Evolutionary conservation across 2,113 vertebrate genomes (phyloP).

Genomic region (Etheostoma spectabile): DNA sequence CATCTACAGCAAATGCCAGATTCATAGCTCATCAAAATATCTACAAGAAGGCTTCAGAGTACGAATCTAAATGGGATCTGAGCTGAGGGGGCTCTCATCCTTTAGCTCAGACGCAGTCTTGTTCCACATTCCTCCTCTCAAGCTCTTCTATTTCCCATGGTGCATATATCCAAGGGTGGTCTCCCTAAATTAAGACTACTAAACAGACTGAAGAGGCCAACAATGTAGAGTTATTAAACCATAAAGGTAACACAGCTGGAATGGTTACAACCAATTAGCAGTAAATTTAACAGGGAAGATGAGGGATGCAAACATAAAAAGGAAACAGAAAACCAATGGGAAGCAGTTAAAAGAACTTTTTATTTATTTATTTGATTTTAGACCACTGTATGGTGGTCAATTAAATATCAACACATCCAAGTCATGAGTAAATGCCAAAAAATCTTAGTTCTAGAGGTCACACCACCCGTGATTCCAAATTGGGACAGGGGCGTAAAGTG

Average conservation of each 20-base stretch:
- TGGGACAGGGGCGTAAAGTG: too few relatives aligned
- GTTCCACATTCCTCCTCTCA: slow-evolving; percentile 15
- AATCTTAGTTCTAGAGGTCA: too few relatives aligned
- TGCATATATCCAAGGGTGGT: neutral
- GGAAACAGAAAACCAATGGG: neutral
- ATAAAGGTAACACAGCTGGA: slow-evolving; percentile 6
- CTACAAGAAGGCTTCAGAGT: slow-evolving; percentile 9
- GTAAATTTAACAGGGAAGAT: neutral
- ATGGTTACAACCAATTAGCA: slow-evolving; percentile 7
- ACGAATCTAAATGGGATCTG: slow-evolving; percentile 1
- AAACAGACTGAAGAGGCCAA: slow-evolving; percentile 17
- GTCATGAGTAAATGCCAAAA: too few relatives aligned
- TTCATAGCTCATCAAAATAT: slow-evolving; percentile 23
- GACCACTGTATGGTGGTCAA: neutral
- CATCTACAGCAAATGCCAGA: slow-evolving; percentile 7
- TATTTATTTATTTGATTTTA: neutral
- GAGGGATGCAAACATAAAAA: neutral
- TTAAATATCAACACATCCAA: neutral
- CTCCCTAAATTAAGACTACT: slow-evolving; percentile 13
- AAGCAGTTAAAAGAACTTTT: neutral
- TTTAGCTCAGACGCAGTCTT: slow-evolving; percentile 29
- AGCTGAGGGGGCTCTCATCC: slow-evolving; percentile 19
- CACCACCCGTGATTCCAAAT: too few relatives aligned
- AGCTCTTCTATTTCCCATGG: neutral
- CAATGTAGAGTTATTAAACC: slow-evolving; percentile 12